phyloP scores from a whole-genome alignment of 2,113 vertebrate genomes.

The Hippotragus niger region DNA sequence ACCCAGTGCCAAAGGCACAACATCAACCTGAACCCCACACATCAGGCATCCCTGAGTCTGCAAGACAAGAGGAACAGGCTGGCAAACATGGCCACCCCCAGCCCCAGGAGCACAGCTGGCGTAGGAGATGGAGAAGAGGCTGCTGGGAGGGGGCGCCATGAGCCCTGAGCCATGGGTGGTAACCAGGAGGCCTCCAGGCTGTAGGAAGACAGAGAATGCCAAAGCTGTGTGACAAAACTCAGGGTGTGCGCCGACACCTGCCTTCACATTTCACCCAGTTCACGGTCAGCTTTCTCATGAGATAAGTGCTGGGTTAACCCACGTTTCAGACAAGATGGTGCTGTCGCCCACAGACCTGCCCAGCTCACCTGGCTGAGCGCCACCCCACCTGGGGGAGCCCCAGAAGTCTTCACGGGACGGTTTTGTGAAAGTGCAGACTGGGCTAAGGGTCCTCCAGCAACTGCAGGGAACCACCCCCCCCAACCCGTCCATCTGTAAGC shows the following conservation, averaged over 20 bases:
- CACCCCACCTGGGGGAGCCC: background rate
- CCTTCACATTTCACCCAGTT: background rate
- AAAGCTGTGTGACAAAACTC: background rate
- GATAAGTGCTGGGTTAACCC: no score
- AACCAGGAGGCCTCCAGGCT: background rate
- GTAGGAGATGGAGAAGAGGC: rapidly evolving
- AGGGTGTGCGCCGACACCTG: rapidly evolving
- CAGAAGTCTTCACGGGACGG: background rate
- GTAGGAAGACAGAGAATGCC: background rate
- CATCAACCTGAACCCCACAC: background rate
- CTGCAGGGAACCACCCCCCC: background rate
- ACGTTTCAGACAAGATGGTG: background rate
- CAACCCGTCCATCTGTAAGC: background rate
- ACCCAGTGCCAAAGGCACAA: background rate
- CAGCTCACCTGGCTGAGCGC: background rate
- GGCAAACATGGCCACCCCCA: rapidly evolving
- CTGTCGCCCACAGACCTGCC: background rate
- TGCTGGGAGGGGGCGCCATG: background rate
- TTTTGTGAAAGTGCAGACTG: background rate
- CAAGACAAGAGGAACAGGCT: background rate
- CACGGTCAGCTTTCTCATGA: rapidly evolving
- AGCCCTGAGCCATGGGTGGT: no score
- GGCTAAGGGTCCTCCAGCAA: background rate
- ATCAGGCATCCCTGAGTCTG: background rate
- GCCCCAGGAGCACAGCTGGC: background rate